These are phyloP conservation scores for Protobothrops flavoviridis DNA, from an alignment of 2,113 vertebrate genomes.

Conservation along the genomic window DNA sequence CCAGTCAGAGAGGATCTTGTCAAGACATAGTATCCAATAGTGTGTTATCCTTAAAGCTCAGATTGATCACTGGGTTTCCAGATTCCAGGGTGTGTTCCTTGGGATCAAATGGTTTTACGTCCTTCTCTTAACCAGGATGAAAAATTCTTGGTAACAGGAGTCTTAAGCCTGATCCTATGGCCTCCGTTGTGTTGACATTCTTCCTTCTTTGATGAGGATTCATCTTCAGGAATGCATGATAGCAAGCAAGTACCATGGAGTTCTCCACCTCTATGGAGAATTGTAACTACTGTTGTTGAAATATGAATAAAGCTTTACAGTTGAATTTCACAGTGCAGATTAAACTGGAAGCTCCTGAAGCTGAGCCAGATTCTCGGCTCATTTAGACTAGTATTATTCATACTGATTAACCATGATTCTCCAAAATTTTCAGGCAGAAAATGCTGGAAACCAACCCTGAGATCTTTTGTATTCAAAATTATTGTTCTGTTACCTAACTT, in stretches of 20 bases:
- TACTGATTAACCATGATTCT: not conserved
- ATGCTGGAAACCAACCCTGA: not conserved
- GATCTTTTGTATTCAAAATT: not conserved
- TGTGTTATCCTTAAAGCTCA: not conserved
- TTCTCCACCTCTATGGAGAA: not conserved
- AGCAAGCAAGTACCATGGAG: not conserved
- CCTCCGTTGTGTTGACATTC: not conserved
- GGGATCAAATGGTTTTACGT: not conserved
- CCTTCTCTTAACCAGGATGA: not conserved
- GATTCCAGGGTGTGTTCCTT: not conserved
- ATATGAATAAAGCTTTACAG: not conserved
- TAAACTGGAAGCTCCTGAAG: not conserved
- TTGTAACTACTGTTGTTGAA: not conserved
- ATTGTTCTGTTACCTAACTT: not conserved
- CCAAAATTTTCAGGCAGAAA: not conserved
- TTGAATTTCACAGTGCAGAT: not conserved
- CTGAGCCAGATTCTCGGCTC: not conserved
- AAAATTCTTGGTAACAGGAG: not conserved
- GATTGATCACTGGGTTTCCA: not conserved
- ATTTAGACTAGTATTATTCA: not conserved
- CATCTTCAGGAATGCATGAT: not conserved
- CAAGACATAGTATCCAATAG: not conserved
- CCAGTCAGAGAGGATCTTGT: not conserved
- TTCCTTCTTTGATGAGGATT: not conserved
- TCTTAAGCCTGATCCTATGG: not conserved